A percentile compares a stretch with the other conserved stretches of the same genome.
These are phyloP conservation scores for Xyliphius kryptos DNA, from an alignment of 2,113 vertebrate species.

Conservation along the genomic window DNA sequence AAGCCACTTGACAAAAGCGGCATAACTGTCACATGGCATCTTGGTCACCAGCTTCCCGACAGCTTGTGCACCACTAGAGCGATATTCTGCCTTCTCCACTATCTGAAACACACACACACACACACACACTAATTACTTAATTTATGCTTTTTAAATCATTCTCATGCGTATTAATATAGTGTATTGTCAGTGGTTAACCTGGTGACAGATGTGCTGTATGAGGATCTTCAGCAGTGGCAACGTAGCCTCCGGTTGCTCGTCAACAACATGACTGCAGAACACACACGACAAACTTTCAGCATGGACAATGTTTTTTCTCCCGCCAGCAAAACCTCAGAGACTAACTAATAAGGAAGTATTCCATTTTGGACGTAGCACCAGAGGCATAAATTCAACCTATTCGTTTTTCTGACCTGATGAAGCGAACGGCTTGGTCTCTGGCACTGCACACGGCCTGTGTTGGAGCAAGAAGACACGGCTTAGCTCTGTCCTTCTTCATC, in stretches of 20 bases:
- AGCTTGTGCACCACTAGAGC: constrained; percentile 71
- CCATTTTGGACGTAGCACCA: background rate
- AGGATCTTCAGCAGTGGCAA: constrained; percentile 74
- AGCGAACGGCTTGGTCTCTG: constrained; percentile 72
- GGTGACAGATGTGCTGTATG: constrained; percentile 83
- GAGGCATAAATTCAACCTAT: too few relatives aligned
- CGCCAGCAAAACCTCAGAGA: too few relatives aligned
- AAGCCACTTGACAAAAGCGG: constrained; percentile 80
- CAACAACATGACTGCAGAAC: constrained; percentile 68
- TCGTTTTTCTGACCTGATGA: constrained; percentile 89
- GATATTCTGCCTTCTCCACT: constrained; percentile 82
- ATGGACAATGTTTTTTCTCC: too few relatives aligned
- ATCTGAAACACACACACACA: constrained; percentile 65
- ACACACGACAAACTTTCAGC: too few relatives aligned
- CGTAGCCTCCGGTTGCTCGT: constrained; percentile 67
- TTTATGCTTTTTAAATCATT: too few relatives aligned
- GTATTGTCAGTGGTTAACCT: constrained; percentile 72
- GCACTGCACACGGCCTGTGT: constrained; percentile 54
- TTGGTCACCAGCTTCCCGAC: constrained; percentile 68
- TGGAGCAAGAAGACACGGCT: constrained; percentile 45
- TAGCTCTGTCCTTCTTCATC: constrained; percentile 59
- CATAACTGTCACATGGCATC: constrained; percentile 67
- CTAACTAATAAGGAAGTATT: too few relatives aligned
- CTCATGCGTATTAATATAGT: background rate
- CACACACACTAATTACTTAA: too few relatives aligned